phyloP scores from a whole-genome alignment of 1,140 invertebrate genomes.

The Oedothorax gibbosus region DNA sequence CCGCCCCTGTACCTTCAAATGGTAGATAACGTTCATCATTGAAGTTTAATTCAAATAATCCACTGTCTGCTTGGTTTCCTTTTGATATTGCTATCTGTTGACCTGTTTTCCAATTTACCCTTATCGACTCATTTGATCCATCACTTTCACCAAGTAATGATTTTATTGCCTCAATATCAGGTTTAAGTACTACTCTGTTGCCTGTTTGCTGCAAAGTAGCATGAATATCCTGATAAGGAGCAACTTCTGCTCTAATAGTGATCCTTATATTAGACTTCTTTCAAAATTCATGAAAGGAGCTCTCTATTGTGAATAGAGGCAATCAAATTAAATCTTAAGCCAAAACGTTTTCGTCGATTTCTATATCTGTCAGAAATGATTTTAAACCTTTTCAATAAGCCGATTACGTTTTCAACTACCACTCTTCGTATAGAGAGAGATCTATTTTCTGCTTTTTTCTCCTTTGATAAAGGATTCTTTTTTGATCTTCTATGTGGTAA shows the following conservation, averaged over 20 bases:
- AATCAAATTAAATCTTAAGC: too few relatives aligned
- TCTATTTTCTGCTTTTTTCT: too few relatives aligned
- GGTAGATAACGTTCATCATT: constrained; percentile 8
- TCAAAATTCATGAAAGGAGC: too few relatives aligned
- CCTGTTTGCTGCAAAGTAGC: constrained; percentile 7
- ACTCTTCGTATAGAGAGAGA: too few relatives aligned
- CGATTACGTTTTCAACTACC: too few relatives aligned
- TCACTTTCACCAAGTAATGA: constrained; percentile 8
- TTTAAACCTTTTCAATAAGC: too few relatives aligned
- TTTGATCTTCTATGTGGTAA: too few relatives aligned
- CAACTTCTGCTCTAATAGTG: constrained; percentile 4
- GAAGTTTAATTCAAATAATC: constrained; percentile 9
- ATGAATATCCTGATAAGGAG: constrained; percentile 8
- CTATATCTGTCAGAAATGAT: too few relatives aligned
- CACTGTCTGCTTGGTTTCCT: constrained; percentile 7
- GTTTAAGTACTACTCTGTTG: constrained; percentile 8
- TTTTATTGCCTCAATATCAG: constrained; percentile 8
- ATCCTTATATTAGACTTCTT: too few relatives aligned
- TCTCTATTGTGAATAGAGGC: too few relatives aligned
- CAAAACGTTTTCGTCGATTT: too few relatives aligned
- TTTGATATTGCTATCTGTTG: constrained; percentile 8
- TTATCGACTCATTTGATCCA: constrained; percentile 6
- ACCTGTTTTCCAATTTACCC: constrained; percentile 8
- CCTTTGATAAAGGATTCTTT: too few relatives aligned
- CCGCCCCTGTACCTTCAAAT: constrained; percentile 7